Evolutionary conservation across 2,888 invertebrate species (phyloP), one percentile per base, ranked within the genome.

Genomic region (Drosophila atripex): DNA sequence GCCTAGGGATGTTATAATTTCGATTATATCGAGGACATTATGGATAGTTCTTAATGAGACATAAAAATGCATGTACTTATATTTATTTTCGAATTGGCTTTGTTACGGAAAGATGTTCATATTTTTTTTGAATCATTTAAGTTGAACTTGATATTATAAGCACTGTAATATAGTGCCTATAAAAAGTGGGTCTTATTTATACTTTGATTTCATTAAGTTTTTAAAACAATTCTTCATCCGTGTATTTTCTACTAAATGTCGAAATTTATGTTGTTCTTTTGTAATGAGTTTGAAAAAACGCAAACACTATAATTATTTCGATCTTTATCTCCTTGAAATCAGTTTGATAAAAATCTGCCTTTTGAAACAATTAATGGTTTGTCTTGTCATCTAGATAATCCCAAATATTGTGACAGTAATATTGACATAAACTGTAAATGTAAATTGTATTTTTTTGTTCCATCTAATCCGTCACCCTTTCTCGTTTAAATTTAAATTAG

Each of bases 321-420:
- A 21, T 16, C 6, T 43, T 21, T 21, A 43, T 43, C 9, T 11
- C 12, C 12, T 18, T 9, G 18, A 21, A 41, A 18, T 21, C 16
- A 23, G 18, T 16, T 18, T 35, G 12, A 16, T 25, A 7, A 1
- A 11, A n/a, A 41, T 23, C 38, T 14, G 7, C 18, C 1, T 30
- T 45, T 9, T 16, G 12, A 18, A 30, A 30, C 12, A 38, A 30
- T 32, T 35, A 46, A 39, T 18, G 12, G 30, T 23, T 12, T 11
- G 25, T 35, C 21, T n/a, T 21, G 60, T 70, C 61, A 45, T 55
- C 28, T 38, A 57, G 70, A 75, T 68, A 72, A 76, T 77, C 61
- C 73, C 64, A 79, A 90, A 90, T 90, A 86, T 90, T 89, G 80
- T 90, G 90, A 90, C 90, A 89, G 70, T 57, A 68, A 71, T 75